A percentile compares a stretch with the other conserved stretches of the same genome.
Conservation (phyloP, 2,888 invertebrate species). For the Nomada fabriciana region DNA sequence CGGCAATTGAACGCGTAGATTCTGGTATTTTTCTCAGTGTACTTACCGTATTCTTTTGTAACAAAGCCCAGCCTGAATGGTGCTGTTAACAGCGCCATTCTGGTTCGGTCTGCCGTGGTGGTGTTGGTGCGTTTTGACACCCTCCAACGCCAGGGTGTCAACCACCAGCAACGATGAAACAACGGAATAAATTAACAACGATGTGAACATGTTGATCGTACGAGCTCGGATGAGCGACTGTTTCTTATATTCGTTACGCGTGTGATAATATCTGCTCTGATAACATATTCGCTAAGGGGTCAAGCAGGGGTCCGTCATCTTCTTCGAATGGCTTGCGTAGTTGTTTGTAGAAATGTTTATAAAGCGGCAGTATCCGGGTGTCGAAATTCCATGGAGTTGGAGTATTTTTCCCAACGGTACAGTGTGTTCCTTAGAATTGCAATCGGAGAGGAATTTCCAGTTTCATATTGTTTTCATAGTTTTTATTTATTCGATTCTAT, state of each 20-base stretch:
- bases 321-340: constrained; percentile 51
- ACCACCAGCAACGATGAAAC: constrained; percentile 62
- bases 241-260: constrained; percentile 56
- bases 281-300: constrained; percentile 60
- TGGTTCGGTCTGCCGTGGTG: constrained; percentile 36
- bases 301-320: constrained; percentile 41
- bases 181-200: constrained; percentile 47
- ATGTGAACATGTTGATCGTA: constrained; percentile 74
- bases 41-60: constrained; percentile 89
- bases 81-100: constrained; percentile 49
- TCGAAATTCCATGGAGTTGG: constrained; percentile 41
- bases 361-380: constrained; percentile 26
- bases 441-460: background rate
- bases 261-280: constrained; percentile 52
- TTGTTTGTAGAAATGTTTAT: constrained; percentile 67
- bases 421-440: too few species aligned
- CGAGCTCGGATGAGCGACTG: constrained; percentile 72
- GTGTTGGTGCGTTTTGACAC: constrained; percentile 75
- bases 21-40: constrained; percentile 22
- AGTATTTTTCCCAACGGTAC: too few species aligned
- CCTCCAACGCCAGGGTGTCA: constrained; percentile 66
- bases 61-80: constrained; percentile 86
- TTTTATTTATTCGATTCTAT: too few species aligned
- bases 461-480: background rate
- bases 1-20: constrained; percentile 5